Conservation (phyloP, 92 coral and sea anemone species). For the Nematostella vectensis region DNA sequence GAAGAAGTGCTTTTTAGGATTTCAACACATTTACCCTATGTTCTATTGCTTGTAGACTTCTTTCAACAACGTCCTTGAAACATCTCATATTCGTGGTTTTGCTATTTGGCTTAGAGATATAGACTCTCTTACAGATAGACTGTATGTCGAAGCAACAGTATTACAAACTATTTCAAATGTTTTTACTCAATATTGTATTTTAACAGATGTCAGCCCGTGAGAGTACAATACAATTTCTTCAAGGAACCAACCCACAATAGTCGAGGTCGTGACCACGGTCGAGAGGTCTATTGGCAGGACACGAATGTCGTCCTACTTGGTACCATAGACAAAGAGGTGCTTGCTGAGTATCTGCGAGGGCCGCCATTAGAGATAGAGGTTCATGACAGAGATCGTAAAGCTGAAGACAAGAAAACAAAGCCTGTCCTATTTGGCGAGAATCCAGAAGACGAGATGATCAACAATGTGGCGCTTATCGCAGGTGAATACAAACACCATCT, state of each 20-base stretch:
- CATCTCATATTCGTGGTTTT: too few species aligned
- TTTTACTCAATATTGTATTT: too few species aligned
- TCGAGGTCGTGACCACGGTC: slow-evolving; percentile 70
- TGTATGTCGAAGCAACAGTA: too few species aligned
- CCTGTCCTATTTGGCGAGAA: slow-evolving; percentile 85
- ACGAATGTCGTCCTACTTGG: slow-evolving; percentile 87
- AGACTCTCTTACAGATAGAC: too few species aligned
- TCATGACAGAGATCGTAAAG: slow-evolving; percentile 83
- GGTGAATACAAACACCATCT: slow-evolving; percentile 33
- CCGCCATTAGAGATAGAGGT: slow-evolving; percentile 87
- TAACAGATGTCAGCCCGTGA: slow-evolving; percentile 90
- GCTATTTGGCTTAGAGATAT: too few species aligned
- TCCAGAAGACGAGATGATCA: slow-evolving; percentile 93
- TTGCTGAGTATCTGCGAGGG: slow-evolving; percentile 81
- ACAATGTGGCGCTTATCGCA: slow-evolving; percentile 81
- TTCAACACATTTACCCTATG: too few species aligned
- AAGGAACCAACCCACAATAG: slow-evolving; percentile 73
- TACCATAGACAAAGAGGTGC: slow-evolving; percentile 61
- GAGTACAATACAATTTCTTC: slow-evolving; percentile 68
- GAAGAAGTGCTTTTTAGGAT: not conserved
- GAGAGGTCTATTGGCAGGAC: slow-evolving; percentile 86
- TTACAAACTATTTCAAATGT: too few species aligned
- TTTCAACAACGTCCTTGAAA: too few species aligned
- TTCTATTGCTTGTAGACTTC: too few species aligned
- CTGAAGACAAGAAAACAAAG: slow-evolving; percentile 53